Evolutionary conservation across 2,888 invertebrate genomes (phyloP).

Genomic region (Charanyca ferruginea): DNA sequence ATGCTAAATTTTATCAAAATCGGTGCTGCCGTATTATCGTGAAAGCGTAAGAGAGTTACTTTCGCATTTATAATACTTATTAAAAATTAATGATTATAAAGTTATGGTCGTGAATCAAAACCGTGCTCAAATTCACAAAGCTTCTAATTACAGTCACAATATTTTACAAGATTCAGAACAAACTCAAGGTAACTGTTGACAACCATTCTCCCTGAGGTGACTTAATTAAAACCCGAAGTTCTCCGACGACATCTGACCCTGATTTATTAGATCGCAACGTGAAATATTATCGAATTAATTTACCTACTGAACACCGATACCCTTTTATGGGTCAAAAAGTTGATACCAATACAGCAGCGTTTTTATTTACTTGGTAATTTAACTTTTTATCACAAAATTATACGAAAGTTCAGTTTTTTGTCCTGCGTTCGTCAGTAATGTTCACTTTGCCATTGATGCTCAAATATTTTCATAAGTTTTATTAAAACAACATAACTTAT

Average conservation of each 20-base stretch:
- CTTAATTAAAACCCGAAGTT: conserved; percentile 29
- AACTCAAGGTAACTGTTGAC: conserved; percentile 8
- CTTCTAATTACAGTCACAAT: conserved; percentile 4
- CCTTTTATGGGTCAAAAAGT: neutral
- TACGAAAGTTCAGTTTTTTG: neutral
- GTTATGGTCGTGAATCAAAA: neutral
- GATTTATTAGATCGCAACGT: conserved; percentile 23
- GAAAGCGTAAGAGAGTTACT: no score
- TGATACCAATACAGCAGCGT: neutral
- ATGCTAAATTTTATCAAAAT: no score
- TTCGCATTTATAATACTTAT: no score
- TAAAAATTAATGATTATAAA: no score
- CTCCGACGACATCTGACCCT: conserved; percentile 12
- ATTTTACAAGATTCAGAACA: conserved; percentile 6
- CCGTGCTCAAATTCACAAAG: neutral
- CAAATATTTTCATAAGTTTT: neutral
- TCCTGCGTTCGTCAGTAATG: neutral
- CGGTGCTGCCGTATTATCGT: no score
- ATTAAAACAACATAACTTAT: conserved; percentile 5
- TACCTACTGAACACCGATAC: neutral
- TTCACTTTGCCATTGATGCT: neutral
- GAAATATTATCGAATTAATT: conserved; percentile 24
- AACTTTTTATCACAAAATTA: conserved; percentile 1
- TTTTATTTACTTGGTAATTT: neutral
- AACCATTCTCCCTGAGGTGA: neutral